Evolutionary conservation across 1,140 invertebrate species (phyloP).

Genomic region (Hycleus cichorii): DNA sequence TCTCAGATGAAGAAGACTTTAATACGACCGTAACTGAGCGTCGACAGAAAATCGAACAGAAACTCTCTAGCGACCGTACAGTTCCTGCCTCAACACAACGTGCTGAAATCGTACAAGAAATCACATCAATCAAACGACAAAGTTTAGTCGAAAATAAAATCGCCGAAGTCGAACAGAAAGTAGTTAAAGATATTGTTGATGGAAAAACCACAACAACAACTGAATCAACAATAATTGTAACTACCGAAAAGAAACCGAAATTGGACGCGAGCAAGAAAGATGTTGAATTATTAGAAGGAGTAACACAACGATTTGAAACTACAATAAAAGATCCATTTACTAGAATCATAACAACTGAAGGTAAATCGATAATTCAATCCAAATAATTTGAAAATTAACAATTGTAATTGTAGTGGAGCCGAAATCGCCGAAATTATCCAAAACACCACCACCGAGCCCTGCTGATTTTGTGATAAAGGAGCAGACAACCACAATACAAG

Average conservation of each 20-base stretch:
- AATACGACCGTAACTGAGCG: slow-evolving; percentile 61
- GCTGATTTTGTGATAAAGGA: slow-evolving; percentile 43
- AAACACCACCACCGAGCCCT: slow-evolving; percentile 48
- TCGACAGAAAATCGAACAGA: slow-evolving; percentile 61
- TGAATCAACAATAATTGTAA: slow-evolving; percentile 21
- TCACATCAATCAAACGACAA: slow-evolving; percentile 61
- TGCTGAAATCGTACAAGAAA: slow-evolving; percentile 59
- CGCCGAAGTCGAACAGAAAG: slow-evolving; percentile 49
- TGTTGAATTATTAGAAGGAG: slow-evolving; percentile 41
- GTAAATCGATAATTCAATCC: slow-evolving; percentile 4
- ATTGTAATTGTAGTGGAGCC: slow-evolving; percentile 32
- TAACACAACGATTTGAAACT: slow-evolving; percentile 40
- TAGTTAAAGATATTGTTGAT: slow-evolving; percentile 28
- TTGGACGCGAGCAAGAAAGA: slow-evolving; percentile 29
- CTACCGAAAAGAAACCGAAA: slow-evolving; percentile 25
- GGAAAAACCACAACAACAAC: slow-evolving; percentile 21
- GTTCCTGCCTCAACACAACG: slow-evolving; percentile 59
- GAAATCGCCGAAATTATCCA: slow-evolving; percentile 44
- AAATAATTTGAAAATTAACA: background rate
- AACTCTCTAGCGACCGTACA: slow-evolving; percentile 54
- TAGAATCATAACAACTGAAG: slow-evolving; percentile 26
- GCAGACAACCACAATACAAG: slow-evolving; percentile 36
- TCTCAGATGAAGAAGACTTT: slow-evolving; percentile 57
- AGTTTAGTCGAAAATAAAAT: slow-evolving; percentile 52
- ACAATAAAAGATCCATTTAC: slow-evolving; percentile 22